Evolutionary conservation across 2,113 vertebrate species (phyloP).

Genomic region (Trinectes maculatus): DNA sequence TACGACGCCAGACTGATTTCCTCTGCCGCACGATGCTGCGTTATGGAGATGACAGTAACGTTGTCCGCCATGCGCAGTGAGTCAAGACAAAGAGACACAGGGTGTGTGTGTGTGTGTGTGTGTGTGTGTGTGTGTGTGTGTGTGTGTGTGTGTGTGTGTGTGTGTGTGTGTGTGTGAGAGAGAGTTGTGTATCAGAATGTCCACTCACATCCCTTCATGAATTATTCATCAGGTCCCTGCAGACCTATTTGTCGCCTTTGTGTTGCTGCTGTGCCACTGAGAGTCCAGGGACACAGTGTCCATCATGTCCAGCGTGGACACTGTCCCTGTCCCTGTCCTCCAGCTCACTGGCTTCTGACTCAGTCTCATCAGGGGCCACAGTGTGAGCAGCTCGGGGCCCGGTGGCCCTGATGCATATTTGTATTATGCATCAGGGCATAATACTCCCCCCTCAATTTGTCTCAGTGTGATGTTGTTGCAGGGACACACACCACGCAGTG

Average conservation of each 20-base stretch:
- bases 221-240: constrained; percentile 71
- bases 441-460: no score
- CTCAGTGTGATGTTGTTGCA: no score
- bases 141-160: not conserved
- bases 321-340: constrained; percentile 49
- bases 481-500: no score
- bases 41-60: constrained; percentile 55
- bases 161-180: constrained; percentile 10
- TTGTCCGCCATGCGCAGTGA: constrained; percentile 24
- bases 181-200: constrained; percentile 76
- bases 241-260: constrained; percentile 78
- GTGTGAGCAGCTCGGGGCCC: no score
- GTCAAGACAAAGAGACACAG: constrained; percentile 43
- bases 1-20: constrained; percentile 57
- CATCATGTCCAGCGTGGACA: constrained; percentile 63
- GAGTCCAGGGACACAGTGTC: constrained; percentile 62
- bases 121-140: not conserved
- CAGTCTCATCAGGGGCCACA: no score
- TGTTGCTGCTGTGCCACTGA: constrained; percentile 61
- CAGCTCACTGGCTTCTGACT: no score
- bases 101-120: not conserved
- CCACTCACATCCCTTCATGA: constrained; percentile 65
- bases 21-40: constrained; percentile 39
- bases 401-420: no score
- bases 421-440: no score